Evolutionary conservation across 2,888 invertebrate species (phyloP).

Genomic region (Stramonita haemastoma): DNA sequence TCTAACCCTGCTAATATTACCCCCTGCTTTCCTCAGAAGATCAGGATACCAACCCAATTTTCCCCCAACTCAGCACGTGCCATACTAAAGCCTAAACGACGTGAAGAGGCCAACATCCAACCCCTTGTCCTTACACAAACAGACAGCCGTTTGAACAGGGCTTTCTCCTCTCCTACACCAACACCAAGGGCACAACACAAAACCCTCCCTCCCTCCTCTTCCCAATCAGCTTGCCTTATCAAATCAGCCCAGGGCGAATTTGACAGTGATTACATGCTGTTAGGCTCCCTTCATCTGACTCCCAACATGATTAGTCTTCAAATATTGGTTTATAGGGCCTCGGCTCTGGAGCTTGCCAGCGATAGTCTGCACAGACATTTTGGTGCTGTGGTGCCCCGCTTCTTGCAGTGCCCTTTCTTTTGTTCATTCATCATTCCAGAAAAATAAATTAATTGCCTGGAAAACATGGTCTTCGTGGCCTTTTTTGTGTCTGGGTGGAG

Average conservation of each 20-base stretch:
- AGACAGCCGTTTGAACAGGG: conserved; percentile 15
- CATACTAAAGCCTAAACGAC: not conserved
- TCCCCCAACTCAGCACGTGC: too few relatives aligned
- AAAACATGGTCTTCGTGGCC: too few relatives aligned
- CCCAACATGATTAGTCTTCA: conserved; percentile 33
- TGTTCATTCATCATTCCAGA: too few relatives aligned
- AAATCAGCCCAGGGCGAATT: conserved; percentile 14
- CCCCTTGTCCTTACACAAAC: conserved; percentile 2
- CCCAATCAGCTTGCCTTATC: not conserved
- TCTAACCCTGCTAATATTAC: too few relatives aligned
- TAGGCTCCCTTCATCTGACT: conserved; percentile 21
- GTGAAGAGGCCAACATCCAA: conserved; percentile 4
- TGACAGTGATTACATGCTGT: conserved; percentile 24
- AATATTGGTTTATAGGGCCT: conserved; percentile 22
- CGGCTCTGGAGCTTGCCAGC: too few relatives aligned
- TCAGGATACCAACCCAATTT: too few relatives aligned
- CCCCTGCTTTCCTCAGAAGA: too few relatives aligned
- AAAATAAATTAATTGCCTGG: too few relatives aligned
- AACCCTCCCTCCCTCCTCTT: not conserved
- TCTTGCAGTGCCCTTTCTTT: not conserved
- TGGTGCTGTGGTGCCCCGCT: not conserved
- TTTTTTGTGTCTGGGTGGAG: too few relatives aligned
- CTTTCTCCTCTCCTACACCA: not conserved
- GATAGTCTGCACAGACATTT: not conserved
- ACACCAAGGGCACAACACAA: too few relatives aligned